phyloP scores from a whole-genome alignment of 2,797 vertebrate species.

The Neomorphus geoffroyi region DNA sequence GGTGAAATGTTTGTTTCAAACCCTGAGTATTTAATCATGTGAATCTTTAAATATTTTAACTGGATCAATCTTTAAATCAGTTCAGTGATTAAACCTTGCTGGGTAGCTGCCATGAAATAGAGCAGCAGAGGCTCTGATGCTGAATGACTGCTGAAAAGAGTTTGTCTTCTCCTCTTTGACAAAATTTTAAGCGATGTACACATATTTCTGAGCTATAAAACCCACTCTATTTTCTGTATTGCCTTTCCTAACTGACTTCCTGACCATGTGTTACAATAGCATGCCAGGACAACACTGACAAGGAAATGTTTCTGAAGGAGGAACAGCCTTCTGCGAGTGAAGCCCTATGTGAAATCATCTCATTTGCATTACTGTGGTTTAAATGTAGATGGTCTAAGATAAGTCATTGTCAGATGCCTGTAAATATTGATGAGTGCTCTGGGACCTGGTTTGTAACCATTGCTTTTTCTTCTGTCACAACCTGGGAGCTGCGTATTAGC shows the following conservation, averaged over 20 bases:
- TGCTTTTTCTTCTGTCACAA: conserved; percentile 9
- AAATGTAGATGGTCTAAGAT: conserved; percentile 9
- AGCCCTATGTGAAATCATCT: background rate
- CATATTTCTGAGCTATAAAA: background rate
- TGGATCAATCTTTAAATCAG: background rate
- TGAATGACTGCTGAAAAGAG: background rate
- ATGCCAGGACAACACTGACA: background rate
- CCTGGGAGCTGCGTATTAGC: background rate
- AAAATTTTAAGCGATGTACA: background rate
- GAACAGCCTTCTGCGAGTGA: background rate
- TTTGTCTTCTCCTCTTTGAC: background rate
- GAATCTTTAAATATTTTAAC: conserved; percentile 15
- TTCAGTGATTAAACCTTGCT: background rate
- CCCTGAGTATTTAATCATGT: background rate
- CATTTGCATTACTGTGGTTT: background rate
- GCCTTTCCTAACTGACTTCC: background rate
- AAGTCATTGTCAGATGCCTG: conserved; percentile 16
- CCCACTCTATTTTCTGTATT: background rate
- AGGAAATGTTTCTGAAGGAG: background rate
- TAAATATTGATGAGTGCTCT: conserved; percentile 48
- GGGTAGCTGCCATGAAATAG: background rate
- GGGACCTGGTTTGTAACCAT: background rate
- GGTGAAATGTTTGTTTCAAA: background rate
- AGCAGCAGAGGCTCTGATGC: background rate
- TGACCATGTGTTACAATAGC: background rate